Evolutionary conservation across 2,888 invertebrate genomes (phyloP).

Genomic region (Neocrepidodera transversa): DNA sequence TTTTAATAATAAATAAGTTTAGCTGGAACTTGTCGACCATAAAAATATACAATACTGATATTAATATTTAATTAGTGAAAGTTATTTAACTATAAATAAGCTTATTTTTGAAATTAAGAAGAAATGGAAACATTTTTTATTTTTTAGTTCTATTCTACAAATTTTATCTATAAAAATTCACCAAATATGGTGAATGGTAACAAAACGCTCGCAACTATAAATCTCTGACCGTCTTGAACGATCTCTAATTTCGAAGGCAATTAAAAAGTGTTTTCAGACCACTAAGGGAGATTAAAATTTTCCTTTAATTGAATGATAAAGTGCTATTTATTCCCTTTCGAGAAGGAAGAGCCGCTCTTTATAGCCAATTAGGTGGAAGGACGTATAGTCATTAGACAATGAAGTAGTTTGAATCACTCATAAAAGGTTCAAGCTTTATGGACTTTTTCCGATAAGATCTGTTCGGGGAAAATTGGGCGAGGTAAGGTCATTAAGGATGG

Average conservation of each 20-base stretch:
- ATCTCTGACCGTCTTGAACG: no score
- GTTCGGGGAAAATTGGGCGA: conserved; percentile 3
- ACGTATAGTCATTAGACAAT: conserved; percentile 29
- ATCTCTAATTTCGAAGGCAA: conserved; percentile 26
- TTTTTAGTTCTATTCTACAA: no score
- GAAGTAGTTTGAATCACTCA: conserved; percentile 24
- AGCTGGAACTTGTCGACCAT: no score
- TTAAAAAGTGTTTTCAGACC: conserved; percentile 31
- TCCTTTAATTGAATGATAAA: conserved; percentile 35
- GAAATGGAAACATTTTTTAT: no score
- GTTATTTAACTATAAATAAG: no score
- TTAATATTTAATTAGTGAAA: no score
- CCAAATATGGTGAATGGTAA: no score
- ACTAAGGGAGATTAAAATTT: conserved; percentile 33
- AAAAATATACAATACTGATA: no score
- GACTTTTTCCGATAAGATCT: conserved; percentile 20
- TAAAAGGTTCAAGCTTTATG: conserved; percentile 23
- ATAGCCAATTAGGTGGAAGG: conserved; percentile 26
- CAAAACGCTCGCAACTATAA: no score
- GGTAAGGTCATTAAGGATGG: neutral
- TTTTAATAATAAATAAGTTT: no score
- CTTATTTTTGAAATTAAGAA: no score
- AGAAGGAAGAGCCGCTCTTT: conserved; percentile 25
- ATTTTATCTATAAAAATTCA: no score
- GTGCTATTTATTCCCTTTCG: conserved; percentile 30